phyloP scores from a whole-genome alignment of 2,113 vertebrate species.

The Ardeotis arabs region DNA sequence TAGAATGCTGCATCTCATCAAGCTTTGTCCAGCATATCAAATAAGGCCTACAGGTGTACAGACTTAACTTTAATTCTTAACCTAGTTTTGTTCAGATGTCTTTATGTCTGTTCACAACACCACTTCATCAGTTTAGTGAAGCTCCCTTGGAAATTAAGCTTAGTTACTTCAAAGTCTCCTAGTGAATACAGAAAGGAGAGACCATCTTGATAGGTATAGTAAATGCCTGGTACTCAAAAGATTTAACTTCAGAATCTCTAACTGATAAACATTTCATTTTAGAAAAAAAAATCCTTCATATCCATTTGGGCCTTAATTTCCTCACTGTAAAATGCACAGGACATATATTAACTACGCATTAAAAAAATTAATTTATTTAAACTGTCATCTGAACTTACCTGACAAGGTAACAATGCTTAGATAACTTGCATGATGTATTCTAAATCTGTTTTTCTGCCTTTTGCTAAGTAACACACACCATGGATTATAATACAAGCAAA shows the following conservation, averaged over 20 bases:
- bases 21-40: background rate
- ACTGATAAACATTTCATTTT: background rate
- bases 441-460: background rate
- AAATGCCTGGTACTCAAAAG: background rate
- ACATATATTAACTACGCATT: background rate
- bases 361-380: background rate
- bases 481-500: background rate
- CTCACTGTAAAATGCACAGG: background rate
- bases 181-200: background rate
- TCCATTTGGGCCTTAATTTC: background rate
- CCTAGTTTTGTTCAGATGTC: background rate
- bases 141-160: background rate
- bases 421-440: background rate
- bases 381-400: background rate
- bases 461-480: background rate
- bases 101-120: background rate
- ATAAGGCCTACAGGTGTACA: background rate
- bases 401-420: background rate
- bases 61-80: background rate
- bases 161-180: background rate
- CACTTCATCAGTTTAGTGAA: background rate
- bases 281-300: background rate
- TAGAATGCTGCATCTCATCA: background rate
- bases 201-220: background rate
- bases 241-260: background rate